Conservation (phyloP, 2,113 vertebrate species). For the Lathamus discolor region DNA sequence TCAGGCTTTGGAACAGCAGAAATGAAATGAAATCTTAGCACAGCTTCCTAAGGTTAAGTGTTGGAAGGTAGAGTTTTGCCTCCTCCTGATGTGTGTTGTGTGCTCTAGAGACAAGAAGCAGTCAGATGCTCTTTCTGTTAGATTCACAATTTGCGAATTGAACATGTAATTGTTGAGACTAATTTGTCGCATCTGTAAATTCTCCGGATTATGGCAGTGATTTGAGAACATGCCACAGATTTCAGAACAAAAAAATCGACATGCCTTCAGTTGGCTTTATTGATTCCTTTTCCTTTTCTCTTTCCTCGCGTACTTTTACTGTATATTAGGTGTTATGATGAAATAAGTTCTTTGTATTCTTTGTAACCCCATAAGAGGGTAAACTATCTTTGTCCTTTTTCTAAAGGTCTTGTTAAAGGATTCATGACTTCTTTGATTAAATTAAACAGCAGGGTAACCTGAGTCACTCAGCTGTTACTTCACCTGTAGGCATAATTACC, state of each 20-base stretch:
- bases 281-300: background rate
- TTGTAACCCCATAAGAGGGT: background rate
- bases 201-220: background rate
- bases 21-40: background rate
- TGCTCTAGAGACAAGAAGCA: background rate
- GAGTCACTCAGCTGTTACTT: slow-evolving; percentile 34
- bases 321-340: background rate
- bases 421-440: slow-evolving; percentile 27
- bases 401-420: slow-evolving; percentile 43
- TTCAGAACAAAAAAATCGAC: background rate
- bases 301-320: background rate
- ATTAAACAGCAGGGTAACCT: slow-evolving; percentile 37
- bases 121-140: background rate
- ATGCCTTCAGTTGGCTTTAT: background rate
- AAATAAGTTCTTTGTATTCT: background rate
- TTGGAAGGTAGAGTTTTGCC: background rate
- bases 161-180: background rate
- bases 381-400: slow-evolving; percentile 4
- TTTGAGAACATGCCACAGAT: background rate
- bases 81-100: background rate
- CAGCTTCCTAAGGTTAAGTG: background rate
- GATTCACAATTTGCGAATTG: background rate
- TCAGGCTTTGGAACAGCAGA: background rate
- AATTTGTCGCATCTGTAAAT: background rate
- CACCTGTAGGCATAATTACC: slow-evolving; percentile 33